Evolutionary conservation across 2,797 vertebrate genomes (phyloP).

Genomic region (Leuciscus waleckii): DNA sequence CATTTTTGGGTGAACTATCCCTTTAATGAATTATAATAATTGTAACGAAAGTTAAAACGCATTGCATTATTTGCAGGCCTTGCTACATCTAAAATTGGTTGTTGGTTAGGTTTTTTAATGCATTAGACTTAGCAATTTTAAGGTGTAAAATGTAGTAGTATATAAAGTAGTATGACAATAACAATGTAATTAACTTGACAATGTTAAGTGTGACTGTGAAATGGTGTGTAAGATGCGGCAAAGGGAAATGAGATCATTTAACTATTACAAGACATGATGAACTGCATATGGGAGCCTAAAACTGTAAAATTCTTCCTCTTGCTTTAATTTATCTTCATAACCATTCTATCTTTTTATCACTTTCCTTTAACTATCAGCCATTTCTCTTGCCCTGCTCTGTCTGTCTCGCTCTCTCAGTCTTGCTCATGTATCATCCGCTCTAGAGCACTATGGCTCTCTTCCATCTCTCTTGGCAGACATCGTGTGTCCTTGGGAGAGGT

Average conservation of each 20-base stretch:
- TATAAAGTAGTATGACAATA: not conserved
- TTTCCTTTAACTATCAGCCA: conserved; percentile 32
- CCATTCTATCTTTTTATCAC: conserved; percentile 22
- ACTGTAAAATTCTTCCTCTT: conserved; percentile 23
- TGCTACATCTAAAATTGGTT: too few species aligned
- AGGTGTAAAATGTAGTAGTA: not conserved
- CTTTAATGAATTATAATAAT: too few species aligned
- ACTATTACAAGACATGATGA: conserved; percentile 16
- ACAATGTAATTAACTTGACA: not conserved
- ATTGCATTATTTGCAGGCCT: too few species aligned
- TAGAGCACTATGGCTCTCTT: conserved; percentile 15
- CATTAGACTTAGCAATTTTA: not conserved
- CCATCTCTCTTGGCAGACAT: conserved; percentile 66
- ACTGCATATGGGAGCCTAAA: conserved; percentile 3
- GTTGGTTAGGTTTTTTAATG: too few species aligned
- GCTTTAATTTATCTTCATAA: conserved; percentile 41
- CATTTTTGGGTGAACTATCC: too few species aligned
- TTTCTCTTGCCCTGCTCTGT: conserved; percentile 37
- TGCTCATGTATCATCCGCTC: conserved; percentile 20
- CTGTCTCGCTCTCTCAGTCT: conserved; percentile 3
- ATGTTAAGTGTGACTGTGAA: not conserved
- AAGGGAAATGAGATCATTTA: conserved; percentile 2
- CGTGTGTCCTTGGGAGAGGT: conserved; percentile 74
- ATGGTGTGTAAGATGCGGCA: not conserved
- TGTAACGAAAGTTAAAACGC: too few species aligned